Evolutionary conservation across 1,140 invertebrate species (phyloP).

Genomic region (Papilio glaucus): DNA sequence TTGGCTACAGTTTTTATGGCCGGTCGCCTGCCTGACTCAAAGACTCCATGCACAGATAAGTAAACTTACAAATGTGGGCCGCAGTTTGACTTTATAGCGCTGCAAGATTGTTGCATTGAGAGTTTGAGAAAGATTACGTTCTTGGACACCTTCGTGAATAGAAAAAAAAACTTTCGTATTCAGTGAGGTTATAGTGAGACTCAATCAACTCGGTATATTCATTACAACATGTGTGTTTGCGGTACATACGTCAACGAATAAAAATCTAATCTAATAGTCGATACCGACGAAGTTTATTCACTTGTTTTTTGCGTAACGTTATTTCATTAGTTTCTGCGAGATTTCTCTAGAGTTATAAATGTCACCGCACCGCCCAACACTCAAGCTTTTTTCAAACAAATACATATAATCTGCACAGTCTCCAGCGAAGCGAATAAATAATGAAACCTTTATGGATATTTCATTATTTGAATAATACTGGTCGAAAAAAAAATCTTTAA

Average conservation of each 20-base stretch:
- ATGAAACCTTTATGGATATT: neutral
- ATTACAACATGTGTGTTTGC: neutral
- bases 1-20: too few relatives aligned
- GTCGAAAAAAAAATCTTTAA: too few relatives aligned
- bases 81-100: too few relatives aligned
- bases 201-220: neutral
- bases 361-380: constrained; percentile 4
- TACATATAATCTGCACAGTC: neutral
- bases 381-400: constrained; percentile 7
- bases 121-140: too few relatives aligned
- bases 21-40: too few relatives aligned
- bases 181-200: neutral
- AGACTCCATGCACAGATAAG: too few relatives aligned
- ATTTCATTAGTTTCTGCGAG: constrained; percentile 17
- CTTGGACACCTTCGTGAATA: too few relatives aligned
- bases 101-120: too few relatives aligned
- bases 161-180: too few relatives aligned
- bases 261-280: constrained; percentile 4
- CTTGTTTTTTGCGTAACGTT: constrained; percentile 21
- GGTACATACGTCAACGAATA: neutral
- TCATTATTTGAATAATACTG: neutral
- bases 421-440: neutral
- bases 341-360: constrained; percentile 16
- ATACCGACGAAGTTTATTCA: constrained; percentile 8
- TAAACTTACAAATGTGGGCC: too few relatives aligned